phyloP scores from a whole-genome alignment of 2,797 vertebrate genomes.

The Thaleichthys pacificus region DNA sequence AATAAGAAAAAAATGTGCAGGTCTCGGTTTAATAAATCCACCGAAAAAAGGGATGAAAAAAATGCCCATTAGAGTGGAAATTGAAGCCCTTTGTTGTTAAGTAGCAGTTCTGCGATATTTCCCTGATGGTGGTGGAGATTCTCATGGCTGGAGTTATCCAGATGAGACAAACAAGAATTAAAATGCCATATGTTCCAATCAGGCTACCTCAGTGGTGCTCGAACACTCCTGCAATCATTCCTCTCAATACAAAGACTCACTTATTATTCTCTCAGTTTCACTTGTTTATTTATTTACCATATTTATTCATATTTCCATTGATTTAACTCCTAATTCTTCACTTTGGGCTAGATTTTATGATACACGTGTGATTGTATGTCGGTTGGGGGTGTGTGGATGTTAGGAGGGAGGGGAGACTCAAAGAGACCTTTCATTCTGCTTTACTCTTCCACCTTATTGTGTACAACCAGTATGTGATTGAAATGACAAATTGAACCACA shows the following conservation, averaged over 20 bases:
- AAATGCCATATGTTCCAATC: slow-evolving; percentile 81
- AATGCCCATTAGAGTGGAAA: slow-evolving; percentile 80
- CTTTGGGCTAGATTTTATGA: slow-evolving; percentile 6
- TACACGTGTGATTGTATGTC: too few species aligned
- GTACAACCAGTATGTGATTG: too few species aligned
- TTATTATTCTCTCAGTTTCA: slow-evolving; percentile 51
- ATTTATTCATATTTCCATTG: not conserved
- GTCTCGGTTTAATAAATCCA: slow-evolving; percentile 49
- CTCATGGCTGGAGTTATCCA: slow-evolving; percentile 73
- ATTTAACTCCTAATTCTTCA: slow-evolving; percentile 24
- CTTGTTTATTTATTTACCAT: slow-evolving; percentile 30
- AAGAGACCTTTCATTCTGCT: too few species aligned
- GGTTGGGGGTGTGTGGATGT: too few species aligned
- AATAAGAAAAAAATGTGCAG: slow-evolving; percentile 52
- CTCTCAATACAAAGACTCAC: slow-evolving; percentile 72
- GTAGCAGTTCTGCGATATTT: slow-evolving; percentile 78
- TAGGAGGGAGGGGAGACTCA: too few species aligned
- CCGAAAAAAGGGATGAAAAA: slow-evolving; percentile 55
- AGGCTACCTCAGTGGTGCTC: slow-evolving; percentile 69
- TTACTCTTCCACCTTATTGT: too few species aligned
- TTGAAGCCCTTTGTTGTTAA: slow-evolving; percentile 80
- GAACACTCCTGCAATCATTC: slow-evolving; percentile 75
- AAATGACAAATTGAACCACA: too few species aligned
- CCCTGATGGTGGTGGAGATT: slow-evolving; percentile 76
- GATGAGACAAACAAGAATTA: slow-evolving; percentile 83